These are phyloP conservation scores for Lacerta bilineata DNA, from an alignment of 2,797 vertebrate genomes.

Conservation along the genomic window DNA sequence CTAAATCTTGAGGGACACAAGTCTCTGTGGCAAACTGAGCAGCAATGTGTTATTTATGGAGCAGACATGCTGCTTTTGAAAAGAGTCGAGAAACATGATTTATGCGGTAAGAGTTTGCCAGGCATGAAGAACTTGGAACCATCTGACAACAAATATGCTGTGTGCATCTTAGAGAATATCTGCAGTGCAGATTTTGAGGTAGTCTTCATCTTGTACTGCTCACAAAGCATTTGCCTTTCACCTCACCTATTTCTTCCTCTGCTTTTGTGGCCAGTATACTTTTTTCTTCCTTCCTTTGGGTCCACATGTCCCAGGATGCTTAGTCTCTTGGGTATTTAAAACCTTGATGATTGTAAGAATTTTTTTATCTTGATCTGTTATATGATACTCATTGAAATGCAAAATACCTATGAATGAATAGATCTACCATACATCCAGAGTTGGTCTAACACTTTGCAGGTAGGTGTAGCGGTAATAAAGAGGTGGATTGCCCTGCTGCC, in stretches of 20 bases:
- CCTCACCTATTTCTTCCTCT: not conserved
- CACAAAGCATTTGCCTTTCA: not conserved
- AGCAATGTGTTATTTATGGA: conserved; percentile 16
- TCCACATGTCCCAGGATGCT: not conserved
- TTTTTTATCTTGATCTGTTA: not conserved
- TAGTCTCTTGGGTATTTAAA: not conserved
- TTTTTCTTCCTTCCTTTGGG: no score
- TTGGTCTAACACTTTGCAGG: not conserved
- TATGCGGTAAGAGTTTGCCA: conserved; percentile 17
- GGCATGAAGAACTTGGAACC: conserved; percentile 19
- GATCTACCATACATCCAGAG: not conserved
- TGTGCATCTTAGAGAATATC: conserved; percentile 3
- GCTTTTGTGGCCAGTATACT: not conserved
- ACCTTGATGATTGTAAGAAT: not conserved
- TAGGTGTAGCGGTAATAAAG: not conserved
- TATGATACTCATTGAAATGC: not conserved
- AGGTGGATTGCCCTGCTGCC: not conserved
- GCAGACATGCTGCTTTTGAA: conserved; percentile 21
- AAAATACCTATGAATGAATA: not conserved
- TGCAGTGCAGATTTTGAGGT: conserved; percentile 18
- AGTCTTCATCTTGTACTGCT: not conserved
- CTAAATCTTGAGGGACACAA: conserved; percentile 20
- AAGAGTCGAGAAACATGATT: conserved; percentile 22
- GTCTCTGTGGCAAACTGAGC: conserved; percentile 1
- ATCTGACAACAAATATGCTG: not conserved